Base-by-base conservation (phyloP, 2,888 invertebrate genomes). In the Alcis repandata region DNA sequence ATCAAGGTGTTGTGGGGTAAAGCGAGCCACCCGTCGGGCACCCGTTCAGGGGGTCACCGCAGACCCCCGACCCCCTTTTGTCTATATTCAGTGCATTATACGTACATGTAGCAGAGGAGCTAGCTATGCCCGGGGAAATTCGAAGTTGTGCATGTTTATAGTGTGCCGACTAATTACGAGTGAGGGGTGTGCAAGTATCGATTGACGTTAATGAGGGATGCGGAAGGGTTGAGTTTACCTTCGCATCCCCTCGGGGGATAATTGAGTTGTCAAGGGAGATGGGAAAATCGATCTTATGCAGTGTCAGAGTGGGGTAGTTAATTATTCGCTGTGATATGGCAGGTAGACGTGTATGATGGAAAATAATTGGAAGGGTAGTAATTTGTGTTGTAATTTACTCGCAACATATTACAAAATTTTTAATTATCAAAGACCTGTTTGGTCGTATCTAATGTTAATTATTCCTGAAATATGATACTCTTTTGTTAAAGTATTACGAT, bases 81-180 rank as follows among this genome's bases (percentile, higher is more conserved):
- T 74, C 86, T 88, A 88, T 89, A 91, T 85, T 87, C 82, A 89
- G 84, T 91, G 91, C 92, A 91, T 87, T 91, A 91, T 90, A 90
- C 68, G 71, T 70, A 63, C 57, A 58, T 17, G 58, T 59, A n/a
- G n/a, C n/a, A 46, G 53, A 46, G 53, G 59, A 68, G 66, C 75
- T 88, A 84, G 71, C 76, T 75, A 77, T 75, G 79, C 77, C 83
- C 84, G 82, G 75, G 82, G 79, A 83, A 83, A 83, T 85, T 84
- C 76, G 86, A 90, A 90, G 88, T 88, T 88, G 88, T 91, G 92
- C 91, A 90, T 87, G 86, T 84, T 80, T 76, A 27, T 27, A 74
- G 76, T 76, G 84, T 77, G 79, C 76, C 58, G 60, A 84, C 83
- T 85, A 89, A 89, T 87, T 61, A 52, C 56, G 43, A 53, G 27